A percentile compares a stretch with the other conserved stretches of the same genome.
Evolutionary conservation across 2,113 vertebrate genomes (phyloP).

Genomic region (Cricetomys ansorgei): DNA sequence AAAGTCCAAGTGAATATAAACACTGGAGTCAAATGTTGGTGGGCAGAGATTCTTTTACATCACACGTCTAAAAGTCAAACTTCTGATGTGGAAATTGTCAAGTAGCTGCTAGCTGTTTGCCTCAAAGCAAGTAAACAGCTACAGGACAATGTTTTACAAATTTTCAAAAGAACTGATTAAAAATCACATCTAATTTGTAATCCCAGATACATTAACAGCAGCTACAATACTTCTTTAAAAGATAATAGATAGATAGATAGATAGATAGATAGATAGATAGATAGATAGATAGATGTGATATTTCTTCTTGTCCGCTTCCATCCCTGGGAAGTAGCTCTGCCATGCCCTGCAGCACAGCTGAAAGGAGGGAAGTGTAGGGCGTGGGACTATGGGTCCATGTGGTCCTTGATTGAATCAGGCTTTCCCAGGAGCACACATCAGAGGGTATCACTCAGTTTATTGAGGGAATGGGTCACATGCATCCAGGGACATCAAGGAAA

Average conservation of each 20-base stretch:
- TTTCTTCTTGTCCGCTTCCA: no score
- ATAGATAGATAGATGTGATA: not conserved
- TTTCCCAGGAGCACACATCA: no score
- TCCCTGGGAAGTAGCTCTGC: no score
- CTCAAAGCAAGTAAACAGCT: slow-evolving; percentile 31
- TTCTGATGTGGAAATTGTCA: slow-evolving; percentile 62
- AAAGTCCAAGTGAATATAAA: slow-evolving; percentile 39
- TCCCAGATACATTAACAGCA: not conserved
- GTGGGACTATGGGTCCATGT: no score
- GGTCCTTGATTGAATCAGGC: no score
- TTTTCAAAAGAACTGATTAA: slow-evolving; percentile 57
- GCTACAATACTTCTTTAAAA: not conserved
- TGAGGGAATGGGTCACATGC: no score
- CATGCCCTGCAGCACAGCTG: no score
- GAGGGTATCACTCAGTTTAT: no score
- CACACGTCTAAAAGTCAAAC: slow-evolving; percentile 50
- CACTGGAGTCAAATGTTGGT: not conserved
- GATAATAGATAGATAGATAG: not conserved
- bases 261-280: not conserved
- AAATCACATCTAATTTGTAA: slow-evolving; percentile 32
- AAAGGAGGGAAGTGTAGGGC: no score
- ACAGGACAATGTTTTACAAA: not conserved
- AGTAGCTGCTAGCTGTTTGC: slow-evolving; percentile 49
- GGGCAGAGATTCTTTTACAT: not conserved
- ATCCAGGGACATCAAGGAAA: no score